These are phyloP conservation scores for Lycodopsis pacificus DNA, from an alignment of 2,797 vertebrate genomes.

Conservation along the genomic window DNA sequence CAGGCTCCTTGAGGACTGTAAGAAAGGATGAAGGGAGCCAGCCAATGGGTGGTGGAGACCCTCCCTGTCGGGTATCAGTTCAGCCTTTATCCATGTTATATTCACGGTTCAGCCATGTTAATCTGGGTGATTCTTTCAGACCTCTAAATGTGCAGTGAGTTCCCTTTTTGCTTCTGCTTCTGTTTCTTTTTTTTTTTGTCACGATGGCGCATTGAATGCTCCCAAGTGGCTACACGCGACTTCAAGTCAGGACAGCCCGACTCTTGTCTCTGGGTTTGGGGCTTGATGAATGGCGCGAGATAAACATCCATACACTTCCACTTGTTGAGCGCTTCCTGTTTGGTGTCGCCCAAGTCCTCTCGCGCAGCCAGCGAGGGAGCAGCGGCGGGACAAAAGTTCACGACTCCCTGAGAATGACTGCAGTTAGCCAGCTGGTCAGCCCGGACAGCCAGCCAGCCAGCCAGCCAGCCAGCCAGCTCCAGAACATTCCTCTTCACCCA, in stretches of 20 bases:
- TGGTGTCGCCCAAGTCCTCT: slow-evolving; percentile 83
- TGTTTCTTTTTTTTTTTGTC: slow-evolving; percentile 10
- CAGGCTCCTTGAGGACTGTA: slow-evolving; percentile 67
- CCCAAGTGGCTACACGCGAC: slow-evolving; percentile 21
- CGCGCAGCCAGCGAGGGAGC: slow-evolving; percentile 76
- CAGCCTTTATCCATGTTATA: slow-evolving; percentile 79
- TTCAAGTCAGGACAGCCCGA: slow-evolving; percentile 24
- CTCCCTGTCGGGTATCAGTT: slow-evolving; percentile 59
- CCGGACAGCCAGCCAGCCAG: slow-evolving; percentile 65
- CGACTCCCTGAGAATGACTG: slow-evolving; percentile 78
- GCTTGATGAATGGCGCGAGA: slow-evolving; percentile 77
- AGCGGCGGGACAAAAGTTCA: slow-evolving; percentile 84
- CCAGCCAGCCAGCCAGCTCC: slow-evolving; percentile 62
- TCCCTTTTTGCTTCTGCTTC: slow-evolving; percentile 77
- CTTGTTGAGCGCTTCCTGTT: slow-evolving; percentile 86
- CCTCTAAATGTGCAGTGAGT: slow-evolving; percentile 86
- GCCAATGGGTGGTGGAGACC: slow-evolving; percentile 49
- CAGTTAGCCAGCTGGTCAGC: slow-evolving; percentile 72
- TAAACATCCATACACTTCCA: slow-evolving; percentile 85
- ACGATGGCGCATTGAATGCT: slow-evolving; percentile 36
- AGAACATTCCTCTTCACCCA: slow-evolving; percentile 77
- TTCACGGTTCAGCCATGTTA: slow-evolving; percentile 80
- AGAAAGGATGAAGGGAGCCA: slow-evolving; percentile 61
- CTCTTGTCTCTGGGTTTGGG: slow-evolving; percentile 62
- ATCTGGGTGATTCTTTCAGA: slow-evolving; percentile 83